Evolutionary conservation across 1,140 invertebrate genomes (phyloP).

Genomic region (Bilobella aurantiaca): DNA sequence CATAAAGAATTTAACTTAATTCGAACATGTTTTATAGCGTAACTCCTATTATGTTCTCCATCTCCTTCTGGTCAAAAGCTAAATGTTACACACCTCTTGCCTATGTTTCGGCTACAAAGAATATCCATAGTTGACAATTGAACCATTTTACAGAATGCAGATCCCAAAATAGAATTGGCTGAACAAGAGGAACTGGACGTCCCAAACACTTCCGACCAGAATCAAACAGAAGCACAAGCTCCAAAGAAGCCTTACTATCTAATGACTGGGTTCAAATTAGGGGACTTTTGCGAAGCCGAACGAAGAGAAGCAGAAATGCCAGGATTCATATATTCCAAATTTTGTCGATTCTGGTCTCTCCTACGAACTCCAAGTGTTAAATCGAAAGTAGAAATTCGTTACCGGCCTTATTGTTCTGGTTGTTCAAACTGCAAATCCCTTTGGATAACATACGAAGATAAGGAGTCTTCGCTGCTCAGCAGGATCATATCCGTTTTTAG

Average conservation of each 20-base stretch:
- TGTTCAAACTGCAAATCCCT: slow-evolving; percentile 64
- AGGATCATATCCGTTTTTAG: slow-evolving; percentile 14
- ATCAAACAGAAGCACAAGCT: neutral
- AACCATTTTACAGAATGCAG: no score
- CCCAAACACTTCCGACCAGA: neutral
- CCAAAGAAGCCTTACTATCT: slow-evolving; percentile 57
- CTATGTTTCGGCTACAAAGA: no score
- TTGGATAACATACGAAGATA: neutral
- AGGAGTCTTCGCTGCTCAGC: neutral
- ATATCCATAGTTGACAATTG: no score
- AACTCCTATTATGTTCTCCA: no score
- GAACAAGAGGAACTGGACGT: neutral
- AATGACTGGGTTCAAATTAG: slow-evolving; percentile 65
- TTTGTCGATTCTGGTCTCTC: slow-evolving; percentile 27
- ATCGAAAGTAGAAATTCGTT: slow-evolving; percentile 56
- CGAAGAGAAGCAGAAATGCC: slow-evolving; percentile 42
- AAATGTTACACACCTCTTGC: no score
- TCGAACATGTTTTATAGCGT: no score
- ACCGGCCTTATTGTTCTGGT: slow-evolving; percentile 67
- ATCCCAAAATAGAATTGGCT: no score
- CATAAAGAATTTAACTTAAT: no score
- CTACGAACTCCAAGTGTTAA: slow-evolving; percentile 15
- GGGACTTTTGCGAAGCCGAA: slow-evolving; percentile 67
- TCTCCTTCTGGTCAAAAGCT: no score
- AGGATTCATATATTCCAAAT: slow-evolving; percentile 21